phyloP scores from a whole-genome alignment of 2,113 vertebrate species.

The Tinamus guttatus region DNA sequence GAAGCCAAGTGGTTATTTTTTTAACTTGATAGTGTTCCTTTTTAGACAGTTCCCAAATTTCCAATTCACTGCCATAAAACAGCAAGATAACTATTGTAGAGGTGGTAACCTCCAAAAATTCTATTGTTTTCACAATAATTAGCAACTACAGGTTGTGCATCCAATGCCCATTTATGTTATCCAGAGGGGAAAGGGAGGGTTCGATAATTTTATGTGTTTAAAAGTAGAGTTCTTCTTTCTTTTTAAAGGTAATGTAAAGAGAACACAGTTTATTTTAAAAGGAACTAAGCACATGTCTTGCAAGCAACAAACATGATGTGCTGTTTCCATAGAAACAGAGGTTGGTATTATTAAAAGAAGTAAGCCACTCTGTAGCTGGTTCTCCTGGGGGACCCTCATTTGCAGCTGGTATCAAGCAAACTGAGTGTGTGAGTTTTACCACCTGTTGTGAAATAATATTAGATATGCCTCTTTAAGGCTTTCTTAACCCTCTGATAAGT shows the following conservation, averaged over 20 bases:
- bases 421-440: conserved; percentile 41
- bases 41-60: not conserved
- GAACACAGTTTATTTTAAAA: conserved; percentile 69
- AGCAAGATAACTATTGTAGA: not conserved
- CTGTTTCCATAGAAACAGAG: conserved; percentile 82
- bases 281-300: conserved; percentile 63
- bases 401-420: conserved; percentile 55
- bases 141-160: not conserved
- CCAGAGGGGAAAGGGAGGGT: not conserved
- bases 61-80: not conserved
- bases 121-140: not conserved
- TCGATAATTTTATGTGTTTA: not conserved
- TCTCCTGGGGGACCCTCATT: conserved; percentile 66
- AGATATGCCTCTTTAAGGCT: conserved; percentile 42
- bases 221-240: conserved; percentile 35
- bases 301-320: conserved; percentile 72
- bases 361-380: conserved; percentile 28
- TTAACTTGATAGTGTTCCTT: not conserved
- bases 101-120: not conserved
- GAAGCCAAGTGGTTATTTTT: not conserved
- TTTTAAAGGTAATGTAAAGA: conserved; percentile 54
- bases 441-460: conserved; percentile 51
- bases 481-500: conserved; percentile 45
- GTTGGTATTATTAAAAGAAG: conserved; percentile 73
- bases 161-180: not conserved